Conservation (phyloP, 2,113 vertebrate species). For the Tylochromis polylepis region DNA sequence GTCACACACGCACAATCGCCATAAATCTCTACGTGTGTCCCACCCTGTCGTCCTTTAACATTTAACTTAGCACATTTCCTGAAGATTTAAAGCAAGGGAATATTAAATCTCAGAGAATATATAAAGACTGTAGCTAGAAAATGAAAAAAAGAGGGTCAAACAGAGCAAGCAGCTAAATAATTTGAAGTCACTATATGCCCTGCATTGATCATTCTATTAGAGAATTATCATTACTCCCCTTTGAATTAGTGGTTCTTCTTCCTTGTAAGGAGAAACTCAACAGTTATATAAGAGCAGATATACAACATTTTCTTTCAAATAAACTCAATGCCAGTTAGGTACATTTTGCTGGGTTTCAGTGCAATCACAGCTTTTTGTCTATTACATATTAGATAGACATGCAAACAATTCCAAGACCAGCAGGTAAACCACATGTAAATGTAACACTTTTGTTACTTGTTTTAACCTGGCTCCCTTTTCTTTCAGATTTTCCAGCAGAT, state of each 20-base stretch:
- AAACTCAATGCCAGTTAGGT: background rate
- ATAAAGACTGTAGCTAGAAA: background rate
- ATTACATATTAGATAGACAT: background rate
- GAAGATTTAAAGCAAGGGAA: constrained; percentile 21
- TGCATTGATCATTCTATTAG: too few relatives aligned
- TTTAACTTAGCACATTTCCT: constrained; percentile 5
- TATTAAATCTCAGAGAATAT: constrained; percentile 37
- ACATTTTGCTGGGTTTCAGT: background rate
- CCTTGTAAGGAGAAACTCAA: background rate
- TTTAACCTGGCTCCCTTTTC: constrained; percentile 4
- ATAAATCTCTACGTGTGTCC: constrained; percentile 56
- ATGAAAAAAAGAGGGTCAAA: background rate
- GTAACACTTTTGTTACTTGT: background rate
- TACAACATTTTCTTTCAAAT: background rate
- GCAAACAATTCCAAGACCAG: background rate
- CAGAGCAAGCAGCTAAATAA: background rate
- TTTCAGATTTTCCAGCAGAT: background rate
- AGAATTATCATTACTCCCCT: background rate
- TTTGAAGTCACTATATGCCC: background rate
- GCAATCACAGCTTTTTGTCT: background rate
- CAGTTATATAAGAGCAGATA: background rate
- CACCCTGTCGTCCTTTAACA: constrained; percentile 16
- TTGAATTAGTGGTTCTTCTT: background rate
- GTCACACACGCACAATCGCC: constrained; percentile 25
- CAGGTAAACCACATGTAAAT: background rate